Conservation (phyloP, 2,797 vertebrate species). For the Acestrorhynchus altus region DNA sequence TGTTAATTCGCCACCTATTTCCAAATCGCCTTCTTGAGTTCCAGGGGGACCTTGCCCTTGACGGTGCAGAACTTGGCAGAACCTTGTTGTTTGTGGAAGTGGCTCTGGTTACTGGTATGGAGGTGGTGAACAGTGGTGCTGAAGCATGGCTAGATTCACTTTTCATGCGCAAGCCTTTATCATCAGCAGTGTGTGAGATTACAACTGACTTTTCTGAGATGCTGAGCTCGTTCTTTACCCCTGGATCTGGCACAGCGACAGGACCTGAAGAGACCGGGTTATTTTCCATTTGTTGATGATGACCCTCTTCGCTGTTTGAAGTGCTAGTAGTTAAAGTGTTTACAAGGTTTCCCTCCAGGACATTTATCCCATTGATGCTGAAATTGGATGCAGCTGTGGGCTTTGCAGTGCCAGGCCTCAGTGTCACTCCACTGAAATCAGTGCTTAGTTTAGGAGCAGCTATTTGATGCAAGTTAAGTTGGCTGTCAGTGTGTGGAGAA, state of each 20-base stretch:
- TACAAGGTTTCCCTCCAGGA: slow-evolving; percentile 34
- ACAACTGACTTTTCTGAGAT: slow-evolving; percentile 7
- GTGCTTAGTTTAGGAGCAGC: slow-evolving; percentile 50
- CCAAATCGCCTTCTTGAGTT: slow-evolving; percentile 69
- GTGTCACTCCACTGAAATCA: slow-evolving; percentile 44
- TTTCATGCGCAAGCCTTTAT: not conserved
- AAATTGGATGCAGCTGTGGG: slow-evolving; percentile 55
- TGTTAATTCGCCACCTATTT: slow-evolving; percentile 74
- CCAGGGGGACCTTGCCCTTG: slow-evolving; percentile 43
- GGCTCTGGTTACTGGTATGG: slow-evolving; percentile 5
- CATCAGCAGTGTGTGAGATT: slow-evolving; percentile 4
- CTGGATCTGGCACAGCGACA: slow-evolving; percentile 27
- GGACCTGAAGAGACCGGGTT: slow-evolving; percentile 18
- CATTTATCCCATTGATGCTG: slow-evolving; percentile 45
- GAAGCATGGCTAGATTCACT: not conserved
- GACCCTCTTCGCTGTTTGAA: slow-evolving; percentile 36
- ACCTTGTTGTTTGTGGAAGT: slow-evolving; percentile 28
- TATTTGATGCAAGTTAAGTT: slow-evolving; percentile 47
- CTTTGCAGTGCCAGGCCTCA: slow-evolving; percentile 33
- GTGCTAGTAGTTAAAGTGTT: slow-evolving; percentile 39
- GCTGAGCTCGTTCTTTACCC: slow-evolving; percentile 34
- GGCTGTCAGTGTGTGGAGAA: slow-evolving; percentile 24
- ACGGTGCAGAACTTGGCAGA: not conserved
- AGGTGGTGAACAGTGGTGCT: not conserved
- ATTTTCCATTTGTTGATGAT: slow-evolving; percentile 41